phyloP scores from a whole-genome alignment of 2,888 invertebrate genomes.

The Empis livida region DNA sequence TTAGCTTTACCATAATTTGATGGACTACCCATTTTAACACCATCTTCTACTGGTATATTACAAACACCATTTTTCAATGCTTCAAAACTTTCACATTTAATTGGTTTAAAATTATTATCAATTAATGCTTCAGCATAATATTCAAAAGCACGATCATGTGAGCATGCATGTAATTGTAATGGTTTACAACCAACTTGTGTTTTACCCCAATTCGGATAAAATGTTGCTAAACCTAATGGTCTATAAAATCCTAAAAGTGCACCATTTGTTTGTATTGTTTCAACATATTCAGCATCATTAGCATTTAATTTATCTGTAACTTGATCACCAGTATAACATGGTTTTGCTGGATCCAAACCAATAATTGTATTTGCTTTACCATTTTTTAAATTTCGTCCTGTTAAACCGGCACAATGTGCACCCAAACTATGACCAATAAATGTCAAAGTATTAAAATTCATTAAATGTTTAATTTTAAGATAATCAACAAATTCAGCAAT shows the following conservation, averaged over 20 bases:
- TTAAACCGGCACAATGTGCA: slow-evolving; percentile 43
- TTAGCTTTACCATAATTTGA: neutral
- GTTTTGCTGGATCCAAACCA: slow-evolving; percentile 23
- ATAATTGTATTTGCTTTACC: slow-evolving; percentile 42
- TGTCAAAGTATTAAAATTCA: slow-evolving; percentile 36
- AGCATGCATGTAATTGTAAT: slow-evolving; percentile 30
- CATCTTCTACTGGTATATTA: neutral
- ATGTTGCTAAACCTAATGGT: slow-evolving; percentile 35
- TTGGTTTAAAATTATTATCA: slow-evolving; percentile 20
- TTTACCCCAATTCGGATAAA: slow-evolving; percentile 42
- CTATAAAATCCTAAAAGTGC: slow-evolving; percentile 23
- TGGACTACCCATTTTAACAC: neutral
- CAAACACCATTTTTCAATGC: no score
- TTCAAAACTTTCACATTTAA: slow-evolving; percentile 18
- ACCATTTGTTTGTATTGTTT: slow-evolving; percentile 29
- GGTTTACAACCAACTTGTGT: slow-evolving; percentile 40
- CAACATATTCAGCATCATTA: slow-evolving; percentile 29
- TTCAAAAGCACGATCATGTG: slow-evolving; percentile 34
- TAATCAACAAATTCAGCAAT: slow-evolving; percentile 19
- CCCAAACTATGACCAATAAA: slow-evolving; percentile 44
- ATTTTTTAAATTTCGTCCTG: slow-evolving; percentile 41
- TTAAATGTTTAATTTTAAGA: slow-evolving; percentile 36
- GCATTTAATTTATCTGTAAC: slow-evolving; percentile 18
- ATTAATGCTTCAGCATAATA: slow-evolving; percentile 37
- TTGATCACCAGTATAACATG: slow-evolving; percentile 18